Conservation (phyloP, 2,113 vertebrate genomes). For the Pyrgilauda ruficollis region DNA sequence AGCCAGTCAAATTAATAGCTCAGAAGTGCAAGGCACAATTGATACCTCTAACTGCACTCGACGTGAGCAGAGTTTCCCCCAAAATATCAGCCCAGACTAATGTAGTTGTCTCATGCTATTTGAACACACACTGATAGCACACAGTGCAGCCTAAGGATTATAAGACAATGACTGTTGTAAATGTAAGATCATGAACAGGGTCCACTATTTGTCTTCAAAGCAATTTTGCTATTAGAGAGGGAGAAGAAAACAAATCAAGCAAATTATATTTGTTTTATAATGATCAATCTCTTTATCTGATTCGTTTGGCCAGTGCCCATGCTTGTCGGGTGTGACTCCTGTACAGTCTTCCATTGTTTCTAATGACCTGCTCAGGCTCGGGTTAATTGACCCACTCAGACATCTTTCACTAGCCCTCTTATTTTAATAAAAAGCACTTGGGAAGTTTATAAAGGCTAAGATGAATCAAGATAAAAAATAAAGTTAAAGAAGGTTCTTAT, state of each 20-base stretch:
- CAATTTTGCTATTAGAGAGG: slow-evolving; percentile 24
- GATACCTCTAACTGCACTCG: background rate
- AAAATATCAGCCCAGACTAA: background rate
- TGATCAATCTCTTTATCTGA: slow-evolving; percentile 22
- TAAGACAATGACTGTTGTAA: slow-evolving; percentile 15
- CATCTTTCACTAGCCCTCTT: slow-evolving; percentile 52
- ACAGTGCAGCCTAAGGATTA: background rate
- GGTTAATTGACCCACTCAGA: slow-evolving; percentile 60
- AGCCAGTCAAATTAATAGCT: background rate
- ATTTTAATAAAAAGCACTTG: slow-evolving; percentile 59
- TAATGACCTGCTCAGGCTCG: background rate
- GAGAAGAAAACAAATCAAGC: slow-evolving; percentile 51
- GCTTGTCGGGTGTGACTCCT: background rate
- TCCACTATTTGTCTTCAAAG: slow-evolving; percentile 45
- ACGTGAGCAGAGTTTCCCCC: background rate
- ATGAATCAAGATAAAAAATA: slow-evolving; percentile 59
- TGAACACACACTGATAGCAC: background rate
- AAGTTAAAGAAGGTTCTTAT: slow-evolving; percentile 35
- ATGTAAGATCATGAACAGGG: slow-evolving; percentile 17
- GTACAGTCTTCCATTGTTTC: slow-evolving; percentile 26
- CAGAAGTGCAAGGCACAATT: background rate
- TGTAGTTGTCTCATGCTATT: background rate
- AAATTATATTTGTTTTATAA: slow-evolving; percentile 65
- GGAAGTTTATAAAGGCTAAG: slow-evolving; percentile 23
- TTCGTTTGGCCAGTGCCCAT: slow-evolving; percentile 8